phyloP scores from a whole-genome alignment of 2,113 vertebrate genomes.

The Indri indri region DNA sequence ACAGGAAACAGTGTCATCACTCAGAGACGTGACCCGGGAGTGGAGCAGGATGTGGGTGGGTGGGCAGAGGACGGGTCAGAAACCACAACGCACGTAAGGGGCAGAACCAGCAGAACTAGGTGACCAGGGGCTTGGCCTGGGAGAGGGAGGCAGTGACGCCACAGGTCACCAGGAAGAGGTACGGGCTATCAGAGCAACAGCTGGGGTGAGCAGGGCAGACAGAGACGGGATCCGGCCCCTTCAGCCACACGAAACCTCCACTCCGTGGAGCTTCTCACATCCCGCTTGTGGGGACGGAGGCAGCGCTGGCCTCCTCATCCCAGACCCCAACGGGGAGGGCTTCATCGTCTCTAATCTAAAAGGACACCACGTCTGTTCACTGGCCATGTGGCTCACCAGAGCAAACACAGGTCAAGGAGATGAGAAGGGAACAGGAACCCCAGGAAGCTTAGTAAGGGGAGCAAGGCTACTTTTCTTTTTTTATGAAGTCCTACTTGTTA shows the following conservation, averaged over 20 bases:
- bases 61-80: accelerated
- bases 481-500: neutral
- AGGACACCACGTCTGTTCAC: accelerated
- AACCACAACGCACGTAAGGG: too few relatives aligned
- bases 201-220: neutral
- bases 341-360: neutral
- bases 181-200: neutral
- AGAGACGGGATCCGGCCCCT: neutral
- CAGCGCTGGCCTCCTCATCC: too few relatives aligned
- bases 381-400: neutral
- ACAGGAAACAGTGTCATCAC: neutral
- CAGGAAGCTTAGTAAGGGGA: neutral
- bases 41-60: neutral
- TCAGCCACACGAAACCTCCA: accelerated
- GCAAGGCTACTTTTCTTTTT: neutral
- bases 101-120: neutral
- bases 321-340: accelerated
- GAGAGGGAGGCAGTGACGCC: neutral
- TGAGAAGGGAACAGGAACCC: neutral
- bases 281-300: too few relatives aligned
- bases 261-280: neutral
- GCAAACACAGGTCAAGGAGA: neutral
- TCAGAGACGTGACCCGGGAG: neutral
- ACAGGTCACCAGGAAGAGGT: neutral
- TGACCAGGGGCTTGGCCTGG: neutral